These are phyloP conservation scores for Pagrus major DNA, from an alignment of 2,113 vertebrate genomes.

Conservation along the genomic window DNA sequence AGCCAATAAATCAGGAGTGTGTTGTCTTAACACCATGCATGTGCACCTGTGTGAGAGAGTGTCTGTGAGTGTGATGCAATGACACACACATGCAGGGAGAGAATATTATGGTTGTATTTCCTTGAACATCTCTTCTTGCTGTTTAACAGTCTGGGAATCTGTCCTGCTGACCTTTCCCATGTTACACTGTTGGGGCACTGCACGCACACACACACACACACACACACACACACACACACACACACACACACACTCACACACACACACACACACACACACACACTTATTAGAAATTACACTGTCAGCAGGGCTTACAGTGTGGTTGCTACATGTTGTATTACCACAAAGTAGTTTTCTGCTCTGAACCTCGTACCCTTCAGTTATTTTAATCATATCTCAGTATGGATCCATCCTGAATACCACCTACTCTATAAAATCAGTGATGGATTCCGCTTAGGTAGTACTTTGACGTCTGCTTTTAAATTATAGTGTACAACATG, in stretches of 20 bases:
- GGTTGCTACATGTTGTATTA: conserved; percentile 16
- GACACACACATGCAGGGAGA: conserved; percentile 23
- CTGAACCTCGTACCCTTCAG: background rate
- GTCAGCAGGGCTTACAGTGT: conserved; percentile 24
- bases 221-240: conserved; percentile 26
- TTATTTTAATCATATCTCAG: conserved; percentile 31
- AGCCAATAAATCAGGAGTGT: conserved; percentile 48
- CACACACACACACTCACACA: conserved; percentile 25
- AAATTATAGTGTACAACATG: conserved; percentile 59
- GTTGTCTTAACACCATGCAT: conserved; percentile 3
- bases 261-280: conserved; percentile 15
- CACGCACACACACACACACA: conserved; percentile 28
- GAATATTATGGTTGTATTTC: background rate
- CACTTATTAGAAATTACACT: conserved; percentile 22
- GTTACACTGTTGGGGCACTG: conserved; percentile 25
- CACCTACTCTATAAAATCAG: conserved; percentile 38
- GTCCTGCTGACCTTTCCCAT: conserved; percentile 61
- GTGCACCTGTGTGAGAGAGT: background rate
- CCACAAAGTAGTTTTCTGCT: conserved; percentile 6
- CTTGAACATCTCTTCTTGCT: conserved; percentile 35
- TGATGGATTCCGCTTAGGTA: conserved; percentile 8
- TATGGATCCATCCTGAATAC: conserved; percentile 28
- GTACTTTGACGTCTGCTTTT: conserved; percentile 43
- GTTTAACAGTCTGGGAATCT: conserved; percentile 73
- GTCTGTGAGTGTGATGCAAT: conserved; percentile 1